phyloP scores from a whole-genome alignment of 35 echinoderm and acorn worm genomes.

The Holothuria glaberrima region DNA sequence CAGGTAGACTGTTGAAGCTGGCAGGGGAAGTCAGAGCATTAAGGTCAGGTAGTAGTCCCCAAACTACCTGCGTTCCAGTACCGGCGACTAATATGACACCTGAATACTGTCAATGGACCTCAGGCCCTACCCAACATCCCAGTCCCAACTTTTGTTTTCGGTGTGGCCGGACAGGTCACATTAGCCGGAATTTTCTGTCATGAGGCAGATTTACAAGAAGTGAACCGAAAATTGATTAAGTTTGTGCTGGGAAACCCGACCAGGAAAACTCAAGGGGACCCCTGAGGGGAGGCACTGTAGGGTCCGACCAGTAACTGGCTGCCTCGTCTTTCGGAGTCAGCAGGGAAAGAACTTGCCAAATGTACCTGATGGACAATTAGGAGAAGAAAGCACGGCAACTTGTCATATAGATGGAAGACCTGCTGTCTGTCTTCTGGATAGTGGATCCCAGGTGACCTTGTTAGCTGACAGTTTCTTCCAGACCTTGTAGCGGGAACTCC shows the following conservation, averaged over 20 bases:
- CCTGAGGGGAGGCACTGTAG: conserved; percentile 54
- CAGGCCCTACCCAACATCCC: not conserved
- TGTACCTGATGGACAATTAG: conserved; percentile 64
- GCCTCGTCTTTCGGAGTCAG: not conserved
- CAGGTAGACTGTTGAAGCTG: not conserved
- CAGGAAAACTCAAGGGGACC: conserved; percentile 69
- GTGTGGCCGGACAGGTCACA: conserved; percentile 67
- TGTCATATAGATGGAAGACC: conserved; percentile 52
- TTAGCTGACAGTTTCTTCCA: conserved; percentile 60
- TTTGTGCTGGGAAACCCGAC: conserved; percentile 5
- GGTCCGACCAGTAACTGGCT: conserved; percentile 20
- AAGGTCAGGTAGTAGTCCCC: not conserved
- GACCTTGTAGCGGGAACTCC: conserved; percentile 18
- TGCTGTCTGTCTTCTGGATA: conserved; percentile 54
- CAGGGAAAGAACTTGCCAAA: not conserved
- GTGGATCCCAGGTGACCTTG: conserved; percentile 80
- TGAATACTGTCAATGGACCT: not conserved
- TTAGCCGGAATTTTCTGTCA: conserved; percentile 36
- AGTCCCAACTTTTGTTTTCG: conserved; percentile 65
- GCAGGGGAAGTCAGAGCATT: not conserved
- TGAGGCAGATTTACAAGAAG: not conserved
- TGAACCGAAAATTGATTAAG: conserved; percentile 59
- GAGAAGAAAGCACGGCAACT: conserved; percentile 11
- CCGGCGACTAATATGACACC: not conserved
- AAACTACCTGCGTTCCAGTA: too few species aligned